Evolutionary conservation across 2,113 vertebrate genomes (phyloP), one percentile per base, ranked within the genome.

Genomic region (Brachypodius melanocephalos): DNA sequence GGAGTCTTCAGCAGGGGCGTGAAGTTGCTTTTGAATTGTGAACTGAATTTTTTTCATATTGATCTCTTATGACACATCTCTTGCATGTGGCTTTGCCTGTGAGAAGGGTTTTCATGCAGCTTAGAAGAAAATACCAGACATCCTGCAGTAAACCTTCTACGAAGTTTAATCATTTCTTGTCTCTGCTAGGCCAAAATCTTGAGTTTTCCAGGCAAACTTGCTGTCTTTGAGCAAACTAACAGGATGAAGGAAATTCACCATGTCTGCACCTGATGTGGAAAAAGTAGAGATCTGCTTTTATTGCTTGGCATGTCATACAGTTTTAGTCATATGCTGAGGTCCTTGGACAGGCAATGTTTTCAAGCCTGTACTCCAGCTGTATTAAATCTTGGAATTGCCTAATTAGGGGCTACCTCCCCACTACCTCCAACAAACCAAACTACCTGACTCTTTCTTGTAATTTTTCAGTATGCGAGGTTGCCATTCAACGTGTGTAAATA

Each of bases 21-120:
- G 55, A 77, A 72, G 84, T 58, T 87, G 52, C 88, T 85, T 84
- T 96, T 92, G 68, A 95, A 84, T 79, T 77, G 48, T 79, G 54
- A 91, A 91, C 51, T 67, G 72, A 86, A 78, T 18, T 68, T 95
- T 95, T 91, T 65, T 79, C 45, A 40, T 18, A 79, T 48, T 87
- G 87, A 90, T 96, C 86, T 78, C 61, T 51, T 93, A 32, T 94
- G 85, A 88, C 85, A 65, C 38, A 31, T 74, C 52, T 45, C 18
- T 66, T 82, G 55, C 34, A 82, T 68, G 40, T 67, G 49, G 20
- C 38, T 93, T 51, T 80, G 42, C 32, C 72, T 65, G 32, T 65
- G 80, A 94, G 86, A 71, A 19, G 9, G 3, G 10, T 75, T 96
- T 91, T 92, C 85, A 51, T 66, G 51, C 61, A 85, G 82, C 58